Evolutionary conservation across 2,113 vertebrate genomes (phyloP).

Genomic region (Ammospiza nelsoni): DNA sequence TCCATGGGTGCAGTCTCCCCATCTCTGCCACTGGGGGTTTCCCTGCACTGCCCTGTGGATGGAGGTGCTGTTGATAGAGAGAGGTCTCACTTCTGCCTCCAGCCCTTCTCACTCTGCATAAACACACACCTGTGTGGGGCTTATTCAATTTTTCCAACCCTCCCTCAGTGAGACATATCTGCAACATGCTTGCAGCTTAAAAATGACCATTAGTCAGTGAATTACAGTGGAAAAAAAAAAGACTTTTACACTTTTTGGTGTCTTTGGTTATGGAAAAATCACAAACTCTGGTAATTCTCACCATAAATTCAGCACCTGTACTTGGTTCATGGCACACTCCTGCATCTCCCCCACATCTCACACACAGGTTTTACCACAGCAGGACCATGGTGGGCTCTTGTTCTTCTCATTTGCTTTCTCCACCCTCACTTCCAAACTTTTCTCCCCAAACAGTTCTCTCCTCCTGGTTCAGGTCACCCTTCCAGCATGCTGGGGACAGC

Average conservation of each 20-base stretch:
- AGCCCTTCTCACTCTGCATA: neutral
- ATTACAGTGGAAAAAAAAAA: neutral
- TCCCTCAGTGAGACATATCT: neutral
- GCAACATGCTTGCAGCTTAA: neutral
- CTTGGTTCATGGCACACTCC: neutral
- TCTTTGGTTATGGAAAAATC: neutral
- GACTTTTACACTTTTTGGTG: neutral
- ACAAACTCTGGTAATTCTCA: neutral
- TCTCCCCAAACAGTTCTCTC: neutral
- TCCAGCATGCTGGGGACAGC: neutral
- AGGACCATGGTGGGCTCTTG: no score
- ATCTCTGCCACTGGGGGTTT: neutral
- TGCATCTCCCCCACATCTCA: neutral
- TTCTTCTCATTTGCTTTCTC: neutral
- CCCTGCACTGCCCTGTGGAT: neutral
- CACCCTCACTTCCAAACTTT: neutral
- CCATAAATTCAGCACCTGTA: neutral
- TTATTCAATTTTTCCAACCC: neutral
- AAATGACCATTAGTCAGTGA: neutral
- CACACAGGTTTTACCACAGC: fast-evolving
- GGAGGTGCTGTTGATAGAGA: neutral
- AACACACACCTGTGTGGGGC: fast-evolving
- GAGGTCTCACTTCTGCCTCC: neutral
- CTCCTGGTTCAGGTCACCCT: neutral
- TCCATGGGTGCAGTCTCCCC: neutral